A percentile compares a stretch with the other conserved stretches of the same genome.
Conservation (phyloP, 2,888 invertebrate species). For the Pheosia gnoma region DNA sequence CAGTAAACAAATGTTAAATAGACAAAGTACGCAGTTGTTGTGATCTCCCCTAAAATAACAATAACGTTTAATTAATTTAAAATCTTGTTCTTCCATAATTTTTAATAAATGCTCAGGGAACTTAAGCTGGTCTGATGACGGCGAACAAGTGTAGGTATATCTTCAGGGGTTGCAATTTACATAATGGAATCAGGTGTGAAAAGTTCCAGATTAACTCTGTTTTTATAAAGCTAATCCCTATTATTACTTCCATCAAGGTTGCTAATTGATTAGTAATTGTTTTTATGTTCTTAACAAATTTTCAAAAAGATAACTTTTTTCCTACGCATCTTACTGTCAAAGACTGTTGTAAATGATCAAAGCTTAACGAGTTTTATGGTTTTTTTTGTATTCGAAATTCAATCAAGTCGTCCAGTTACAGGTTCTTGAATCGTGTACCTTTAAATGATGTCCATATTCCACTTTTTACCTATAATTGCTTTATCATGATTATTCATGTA, state of each 20-base stretch:
- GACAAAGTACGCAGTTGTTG: too few species aligned
- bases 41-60: too few species aligned
- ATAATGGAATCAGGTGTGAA: conserved; percentile 37
- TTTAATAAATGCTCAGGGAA: background rate
- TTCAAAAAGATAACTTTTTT: background rate
- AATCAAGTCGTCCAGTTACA: too few species aligned
- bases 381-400: too few species aligned
- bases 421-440: too few species aligned
- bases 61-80: too few species aligned
- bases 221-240: conserved; percentile 14
- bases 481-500: too few species aligned
- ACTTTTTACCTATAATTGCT: too few species aligned
- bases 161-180: conserved; percentile 39
- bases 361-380: too few species aligned
- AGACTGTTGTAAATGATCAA: too few species aligned
- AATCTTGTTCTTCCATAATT: background rate
- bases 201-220: conserved; percentile 15
- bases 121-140: conserved; percentile 8
- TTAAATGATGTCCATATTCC: too few species aligned
- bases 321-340: background rate
- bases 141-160: conserved; percentile 30
- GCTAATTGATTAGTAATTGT: conserved; percentile 1
- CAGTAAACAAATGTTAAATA: too few species aligned
- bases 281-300: background rate
- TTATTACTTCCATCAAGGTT: background rate